phyloP scores from a whole-genome alignment of 2,113 vertebrate genomes.

The Emydocephalus ijimae region DNA sequence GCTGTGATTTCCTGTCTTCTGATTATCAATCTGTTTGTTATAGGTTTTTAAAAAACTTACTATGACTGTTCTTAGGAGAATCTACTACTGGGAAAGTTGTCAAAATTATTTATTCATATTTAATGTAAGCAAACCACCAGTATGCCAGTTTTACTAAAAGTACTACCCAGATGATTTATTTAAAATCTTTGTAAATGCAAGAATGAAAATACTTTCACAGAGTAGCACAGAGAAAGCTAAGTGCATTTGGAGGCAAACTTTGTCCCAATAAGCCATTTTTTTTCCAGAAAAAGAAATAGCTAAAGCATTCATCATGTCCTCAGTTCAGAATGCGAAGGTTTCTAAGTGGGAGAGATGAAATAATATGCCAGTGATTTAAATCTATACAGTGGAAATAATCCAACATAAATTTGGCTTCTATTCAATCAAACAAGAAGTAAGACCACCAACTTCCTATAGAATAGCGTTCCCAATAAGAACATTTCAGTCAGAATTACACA shows the following conservation, averaged over 20 bases:
- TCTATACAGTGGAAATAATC: background rate
- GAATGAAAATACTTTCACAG: background rate
- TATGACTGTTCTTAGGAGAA: conserved; percentile 12
- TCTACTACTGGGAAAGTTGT: background rate
- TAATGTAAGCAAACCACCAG: background rate
- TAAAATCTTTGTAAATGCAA: background rate
- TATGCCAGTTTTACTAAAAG: background rate
- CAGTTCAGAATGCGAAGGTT: background rate
- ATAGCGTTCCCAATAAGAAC: background rate
- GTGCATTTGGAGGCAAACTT: background rate
- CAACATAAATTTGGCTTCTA: background rate
- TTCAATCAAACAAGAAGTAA: background rate
- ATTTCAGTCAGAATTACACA: background rate
- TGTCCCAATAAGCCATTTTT: background rate
- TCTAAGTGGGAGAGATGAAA: background rate
- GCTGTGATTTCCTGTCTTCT: conserved; percentile 16
- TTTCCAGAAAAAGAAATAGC: background rate
- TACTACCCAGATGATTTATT: background rate
- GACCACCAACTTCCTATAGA: background rate
- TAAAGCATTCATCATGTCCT: background rate
- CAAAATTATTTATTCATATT: background rate
- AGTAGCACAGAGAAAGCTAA: background rate
- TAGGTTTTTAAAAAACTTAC: conserved; percentile 5
- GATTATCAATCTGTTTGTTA: conserved; percentile 2
- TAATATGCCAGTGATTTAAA: background rate